Evolutionary conservation across 2,797 vertebrate genomes (phyloP), one percentile per base, ranked within the genome.

Genomic region (Spatula clypeata): DNA sequence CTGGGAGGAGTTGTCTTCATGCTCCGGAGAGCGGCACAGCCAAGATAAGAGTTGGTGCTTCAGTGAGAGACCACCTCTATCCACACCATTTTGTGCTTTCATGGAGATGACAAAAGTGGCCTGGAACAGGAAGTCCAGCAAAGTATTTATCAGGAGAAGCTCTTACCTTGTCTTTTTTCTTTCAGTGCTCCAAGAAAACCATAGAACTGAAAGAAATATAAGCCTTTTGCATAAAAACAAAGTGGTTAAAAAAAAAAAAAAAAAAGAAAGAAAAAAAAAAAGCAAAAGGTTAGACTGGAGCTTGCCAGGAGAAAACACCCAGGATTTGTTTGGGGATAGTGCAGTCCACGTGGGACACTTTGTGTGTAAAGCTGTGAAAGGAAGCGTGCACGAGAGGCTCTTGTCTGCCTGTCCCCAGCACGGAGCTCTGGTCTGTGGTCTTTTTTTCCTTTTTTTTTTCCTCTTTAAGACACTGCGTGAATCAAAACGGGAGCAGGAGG

Each of bases 401-500:
- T 58, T 38, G 21, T 54, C 34, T 75, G 27, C 73, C 29, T 67
- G 64, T 77, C 64, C 36, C 29, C 54, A 44, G 32, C 32, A 91
- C 0, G 0, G 61, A 64, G 38, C 12, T 38, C 13, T 49, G 47
- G 47, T 73, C 32, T 47, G 32, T 65, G 26, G 16, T 2, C 2
- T 79, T 83, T 80, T 53, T 62, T 81, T 45, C 10, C 73, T 83
- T 83, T 53, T 62, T 79, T 62, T 79, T 83, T 91, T 80, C 53
- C 58, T 81, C 79, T 92, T 82, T 72, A 55, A 74, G 31, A 61
- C 54, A 15, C 54, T 73, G 27, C 2, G 2, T 88, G 67, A 75
- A 61, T 94, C 54, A 71, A 49, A 67, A 87, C 70, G 53, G 76
- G 90, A 91, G 40, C 62, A 67, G 80, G 75, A 71, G 69, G 45